These are phyloP conservation scores for Eubasilissa splendida DNA, from an alignment of 2,888 invertebrate genomes.

Conservation along the genomic window DNA sequence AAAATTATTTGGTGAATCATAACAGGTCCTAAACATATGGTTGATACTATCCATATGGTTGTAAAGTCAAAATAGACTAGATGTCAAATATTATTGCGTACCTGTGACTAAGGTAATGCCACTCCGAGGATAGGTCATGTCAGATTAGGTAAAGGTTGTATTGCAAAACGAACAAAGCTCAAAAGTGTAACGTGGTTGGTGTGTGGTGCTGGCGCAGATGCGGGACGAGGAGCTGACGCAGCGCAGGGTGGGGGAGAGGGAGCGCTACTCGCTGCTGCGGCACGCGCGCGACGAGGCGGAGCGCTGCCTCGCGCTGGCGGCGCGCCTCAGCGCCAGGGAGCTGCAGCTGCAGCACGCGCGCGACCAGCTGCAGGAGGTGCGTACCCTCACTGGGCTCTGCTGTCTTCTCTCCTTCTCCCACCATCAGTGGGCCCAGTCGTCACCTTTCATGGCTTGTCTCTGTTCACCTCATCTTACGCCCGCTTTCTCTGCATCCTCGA, in stretches of 20 bases:
- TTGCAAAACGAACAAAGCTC: no score
- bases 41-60: no score
- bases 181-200: no score
- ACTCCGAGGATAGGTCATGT: no score
- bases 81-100: no score
- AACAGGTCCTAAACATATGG: no score
- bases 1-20: no score
- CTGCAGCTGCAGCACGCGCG: slow-evolving; percentile 88
- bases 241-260: slow-evolving; percentile 83
- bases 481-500: background rate
- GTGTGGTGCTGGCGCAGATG: slow-evolving; percentile 64
- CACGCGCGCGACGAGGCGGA: slow-evolving; percentile 94
- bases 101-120: no score
- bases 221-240: slow-evolving; percentile 85
- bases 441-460: slow-evolving; percentile 9
- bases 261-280: slow-evolving; percentile 89
- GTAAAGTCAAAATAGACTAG: no score
- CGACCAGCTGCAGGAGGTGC: slow-evolving; percentile 87
- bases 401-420: background rate
- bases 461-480: background rate
- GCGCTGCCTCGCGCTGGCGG: slow-evolving; percentile 86
- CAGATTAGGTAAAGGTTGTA: no score
- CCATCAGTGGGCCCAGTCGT: background rate
- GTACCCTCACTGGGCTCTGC: slow-evolving; percentile 19
- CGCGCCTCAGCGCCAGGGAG: slow-evolving; percentile 90